Conservation (phyloP, 2,113 vertebrate species). For the Gila orcuttii region DNA sequence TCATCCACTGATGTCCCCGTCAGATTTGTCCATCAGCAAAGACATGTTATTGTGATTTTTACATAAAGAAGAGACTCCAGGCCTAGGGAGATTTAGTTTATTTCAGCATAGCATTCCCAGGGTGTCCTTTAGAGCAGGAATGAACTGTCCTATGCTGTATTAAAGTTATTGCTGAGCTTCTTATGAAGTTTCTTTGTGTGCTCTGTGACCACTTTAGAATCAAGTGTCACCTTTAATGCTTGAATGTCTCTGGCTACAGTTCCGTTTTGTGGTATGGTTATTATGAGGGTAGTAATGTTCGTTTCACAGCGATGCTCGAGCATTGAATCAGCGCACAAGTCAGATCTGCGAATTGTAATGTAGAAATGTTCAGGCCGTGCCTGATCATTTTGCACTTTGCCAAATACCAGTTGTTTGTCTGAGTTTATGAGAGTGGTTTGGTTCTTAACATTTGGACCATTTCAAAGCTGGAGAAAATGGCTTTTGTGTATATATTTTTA, state of each 20-base stretch:
- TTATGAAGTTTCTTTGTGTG: background rate
- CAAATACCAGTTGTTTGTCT: background rate
- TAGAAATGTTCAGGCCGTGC: background rate
- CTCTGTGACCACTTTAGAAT: background rate
- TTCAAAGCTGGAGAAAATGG: background rate
- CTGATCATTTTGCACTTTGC: slow-evolving; percentile 19
- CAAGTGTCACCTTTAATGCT: slow-evolving; percentile 8
- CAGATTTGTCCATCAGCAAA: slow-evolving; percentile 33
- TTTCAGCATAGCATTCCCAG: slow-evolving; percentile 20
- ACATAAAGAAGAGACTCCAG: slow-evolving; percentile 21
- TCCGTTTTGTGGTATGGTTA: slow-evolving; percentile 9
- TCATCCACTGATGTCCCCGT: slow-evolving; percentile 1
- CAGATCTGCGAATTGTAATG: slow-evolving; percentile 10
- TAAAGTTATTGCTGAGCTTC: background rate
- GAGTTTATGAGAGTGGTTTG: background rate
- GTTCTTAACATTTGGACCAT: background rate
- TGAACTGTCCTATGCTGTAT: background rate
- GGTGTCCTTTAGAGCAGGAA: slow-evolving; percentile 3
- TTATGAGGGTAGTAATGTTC: slow-evolving; percentile 8
- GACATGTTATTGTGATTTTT: slow-evolving; percentile 5
- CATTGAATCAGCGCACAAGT: background rate
- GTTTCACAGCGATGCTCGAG: background rate
- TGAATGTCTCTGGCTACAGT: background rate
- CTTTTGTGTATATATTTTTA: too few species aligned
- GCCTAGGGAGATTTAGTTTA: slow-evolving; percentile 10